phyloP scores from a whole-genome alignment of 2,797 vertebrate genomes.

The Thaleichthys pacificus region DNA sequence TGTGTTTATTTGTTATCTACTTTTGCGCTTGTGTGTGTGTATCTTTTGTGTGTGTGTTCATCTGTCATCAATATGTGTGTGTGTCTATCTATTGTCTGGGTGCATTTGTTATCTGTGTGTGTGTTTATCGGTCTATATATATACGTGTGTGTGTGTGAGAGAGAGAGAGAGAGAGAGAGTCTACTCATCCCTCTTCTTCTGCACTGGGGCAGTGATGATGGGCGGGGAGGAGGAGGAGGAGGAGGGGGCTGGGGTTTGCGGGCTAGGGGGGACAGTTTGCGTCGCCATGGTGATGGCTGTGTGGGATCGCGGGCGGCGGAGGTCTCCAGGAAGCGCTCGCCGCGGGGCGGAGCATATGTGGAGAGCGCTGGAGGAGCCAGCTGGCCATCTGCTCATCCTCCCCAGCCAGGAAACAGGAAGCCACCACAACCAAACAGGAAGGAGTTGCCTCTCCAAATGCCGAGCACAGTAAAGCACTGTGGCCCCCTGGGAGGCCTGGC shows the following conservation, averaged over 20 bases:
- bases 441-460: conserved; percentile 57
- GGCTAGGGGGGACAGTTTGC: conserved; percentile 19
- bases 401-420: conserved; percentile 51
- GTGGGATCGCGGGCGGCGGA: conserved; percentile 64
- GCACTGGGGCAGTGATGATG: too few relatives aligned
- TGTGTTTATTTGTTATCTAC: too few relatives aligned
- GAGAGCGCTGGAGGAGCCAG: conserved; percentile 72
- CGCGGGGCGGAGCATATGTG: conserved; percentile 77
- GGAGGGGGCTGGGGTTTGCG: not conserved
- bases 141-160: conserved; percentile 1
- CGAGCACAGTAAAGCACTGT: conserved; percentile 43
- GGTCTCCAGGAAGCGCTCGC: conserved; percentile 74
- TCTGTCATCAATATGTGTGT: not conserved
- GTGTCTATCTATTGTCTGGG: not conserved
- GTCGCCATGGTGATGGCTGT: conserved; percentile 65
- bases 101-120: conserved; percentile 2
- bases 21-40: too few relatives aligned
- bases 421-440: conserved; percentile 52
- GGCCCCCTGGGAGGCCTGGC: conserved; percentile 21
- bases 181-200: not conserved
- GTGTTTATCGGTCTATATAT: conserved; percentile 6
- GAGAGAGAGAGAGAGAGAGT: not conserved
- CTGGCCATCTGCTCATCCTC: conserved; percentile 73
- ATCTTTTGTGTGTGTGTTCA: too few relatives aligned
- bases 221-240: not conserved